Base-by-base conservation (phyloP, 2,888 invertebrate genomes). In the Busseola fusca region DNA sequence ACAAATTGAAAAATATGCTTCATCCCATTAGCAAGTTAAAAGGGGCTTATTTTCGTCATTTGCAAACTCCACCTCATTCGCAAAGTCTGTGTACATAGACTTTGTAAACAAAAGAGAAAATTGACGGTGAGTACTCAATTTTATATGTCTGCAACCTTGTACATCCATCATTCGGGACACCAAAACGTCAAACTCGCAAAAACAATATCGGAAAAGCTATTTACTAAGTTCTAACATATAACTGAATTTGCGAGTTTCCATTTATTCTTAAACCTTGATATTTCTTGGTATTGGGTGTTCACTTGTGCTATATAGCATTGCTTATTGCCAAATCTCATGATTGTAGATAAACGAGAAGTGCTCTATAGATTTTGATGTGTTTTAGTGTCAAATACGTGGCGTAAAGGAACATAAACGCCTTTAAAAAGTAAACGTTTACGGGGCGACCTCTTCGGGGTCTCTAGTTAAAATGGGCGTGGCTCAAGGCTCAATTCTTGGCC, bases 161-260 rank as follows among this genome's bases (percentile, higher is more conserved):
- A 63, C 78, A 79, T 79, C 78, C 82, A 79, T 79, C 78, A 79
- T 72, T 52, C 34, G 54, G 50, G 72, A 81, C 58, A 77, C 50
- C 52, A 59, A 77, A 63, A 50, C 65, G 81, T 79, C 78, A 81
- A 79, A 79, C 72, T 69, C 25, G 48, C 27, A 72, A 77, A 50
- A 50, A 68, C 16, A 64, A 63, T 72, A 68, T 77, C 57, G 68
- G 40, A 66, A 81, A 81, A 79, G 63, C 68, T 77, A 57, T 77
- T 72, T 59, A 81, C 54, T 30, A 76, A 81, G 54, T 78, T 72
- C 62, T 54, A 12, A 30, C 25, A 58, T 9, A n/a, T 54, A 64
- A 54, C 37, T 56, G 6, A 80, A 56, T 75, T 80, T 69, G 9
- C 3, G 42, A 69, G 30, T 74, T 74, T 69, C 27, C 52, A 54